These are phyloP conservation scores for Euthynnus affinis DNA, from an alignment of 2,797 vertebrate species.

Conservation along the genomic window DNA sequence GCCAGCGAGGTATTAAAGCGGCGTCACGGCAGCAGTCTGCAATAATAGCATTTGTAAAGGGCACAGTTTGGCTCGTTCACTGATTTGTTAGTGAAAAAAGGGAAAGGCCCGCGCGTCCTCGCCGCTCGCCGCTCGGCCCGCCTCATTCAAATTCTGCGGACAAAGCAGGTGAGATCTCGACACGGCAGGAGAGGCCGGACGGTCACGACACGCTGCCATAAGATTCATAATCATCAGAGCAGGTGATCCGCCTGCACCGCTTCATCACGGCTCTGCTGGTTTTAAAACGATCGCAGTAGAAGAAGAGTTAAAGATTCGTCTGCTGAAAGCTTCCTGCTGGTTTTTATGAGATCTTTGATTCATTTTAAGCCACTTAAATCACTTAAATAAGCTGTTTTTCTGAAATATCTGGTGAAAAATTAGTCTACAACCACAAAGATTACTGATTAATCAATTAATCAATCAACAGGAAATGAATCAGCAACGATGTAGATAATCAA, in stretches of 20 bases:
- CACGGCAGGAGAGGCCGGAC: conserved; percentile 8
- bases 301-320: background rate
- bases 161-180: conserved; percentile 19
- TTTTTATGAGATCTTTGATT: no score
- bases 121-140: conserved; percentile 14
- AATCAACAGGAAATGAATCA: no score
- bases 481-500: no score
- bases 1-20: background rate
- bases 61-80: background rate
- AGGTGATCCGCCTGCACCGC: conserved; percentile 20
- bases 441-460: background rate
- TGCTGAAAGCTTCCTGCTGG: no score
- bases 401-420: background rate
- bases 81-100: conserved; percentile 49
- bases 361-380: background rate
- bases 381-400: background rate
- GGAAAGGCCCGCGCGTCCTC: background rate
- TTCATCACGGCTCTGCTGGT: background rate
- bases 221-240: conserved; percentile 39
- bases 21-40: background rate
- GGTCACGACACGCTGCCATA: conserved; percentile 48
- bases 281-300: background rate
- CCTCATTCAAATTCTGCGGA: conserved; percentile 59
- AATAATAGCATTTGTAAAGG: background rate
- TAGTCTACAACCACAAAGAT: background rate